Conservation (phyloP, 37 sponge, comb jelly and placozoan genomes). For the Hexactinellida sp. region DNA sequence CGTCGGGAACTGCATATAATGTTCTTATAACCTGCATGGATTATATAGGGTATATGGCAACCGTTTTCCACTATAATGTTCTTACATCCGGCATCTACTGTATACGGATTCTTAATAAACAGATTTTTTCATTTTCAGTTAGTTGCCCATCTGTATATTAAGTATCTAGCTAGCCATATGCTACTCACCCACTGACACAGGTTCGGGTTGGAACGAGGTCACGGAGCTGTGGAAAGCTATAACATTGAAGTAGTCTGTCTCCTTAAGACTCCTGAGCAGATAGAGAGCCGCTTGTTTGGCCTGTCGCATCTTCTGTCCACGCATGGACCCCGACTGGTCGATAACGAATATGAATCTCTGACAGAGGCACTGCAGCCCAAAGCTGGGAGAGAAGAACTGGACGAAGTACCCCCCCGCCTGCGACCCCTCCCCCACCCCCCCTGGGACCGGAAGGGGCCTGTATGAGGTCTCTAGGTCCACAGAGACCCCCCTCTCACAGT, state of each 20-base stretch:
- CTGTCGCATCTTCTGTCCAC: not conserved
- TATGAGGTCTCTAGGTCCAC: slow-evolving; percentile 1
- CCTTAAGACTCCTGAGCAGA: not conserved
- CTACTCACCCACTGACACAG: not conserved
- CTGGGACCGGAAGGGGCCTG: not conserved
- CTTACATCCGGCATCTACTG: too few relatives aligned
- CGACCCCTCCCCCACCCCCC: not conserved
- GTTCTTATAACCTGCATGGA: too few relatives aligned
- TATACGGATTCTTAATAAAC: too few relatives aligned
- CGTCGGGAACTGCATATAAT: too few relatives aligned
- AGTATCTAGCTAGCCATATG: too few relatives aligned
- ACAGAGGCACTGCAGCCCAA: not conserved
- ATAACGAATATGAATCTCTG: not conserved
- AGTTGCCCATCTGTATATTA: too few relatives aligned
- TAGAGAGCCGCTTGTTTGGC: not conserved
- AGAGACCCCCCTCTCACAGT: not conserved
- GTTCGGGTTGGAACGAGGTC: not conserved
- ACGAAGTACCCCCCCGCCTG: not conserved
- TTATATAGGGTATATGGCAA: too few relatives aligned
- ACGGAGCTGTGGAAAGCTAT: not conserved
- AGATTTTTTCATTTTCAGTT: too few relatives aligned
- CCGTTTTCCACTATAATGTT: too few relatives aligned
- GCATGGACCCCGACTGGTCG: not conserved
- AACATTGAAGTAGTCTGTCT: not conserved
- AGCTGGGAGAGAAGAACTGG: not conserved